phyloP scores from a whole-genome alignment of 2,888 invertebrate species.

The Biston betularia region DNA sequence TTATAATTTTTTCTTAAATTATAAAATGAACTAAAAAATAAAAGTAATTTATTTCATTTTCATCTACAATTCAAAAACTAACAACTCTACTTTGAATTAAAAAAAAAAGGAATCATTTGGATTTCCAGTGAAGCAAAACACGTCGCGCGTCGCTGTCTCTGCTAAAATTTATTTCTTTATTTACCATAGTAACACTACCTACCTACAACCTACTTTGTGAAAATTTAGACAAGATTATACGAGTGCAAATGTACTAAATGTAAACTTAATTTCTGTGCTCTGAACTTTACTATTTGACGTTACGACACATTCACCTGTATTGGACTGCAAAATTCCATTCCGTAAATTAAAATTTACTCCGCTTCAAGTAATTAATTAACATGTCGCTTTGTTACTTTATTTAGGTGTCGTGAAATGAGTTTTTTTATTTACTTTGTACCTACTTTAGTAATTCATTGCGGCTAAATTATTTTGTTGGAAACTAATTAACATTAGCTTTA shows the following conservation, averaged over 20 bases:
- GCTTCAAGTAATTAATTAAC: conserved; percentile 34
- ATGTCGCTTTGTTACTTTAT: conserved; percentile 28
- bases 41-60: too few species aligned
- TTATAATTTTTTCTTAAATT: too few species aligned
- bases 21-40: too few species aligned
- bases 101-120: too few species aligned
- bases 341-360: conserved; percentile 31
- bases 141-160: too few species aligned
- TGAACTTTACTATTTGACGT: conserved; percentile 4
- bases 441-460: conserved; percentile 10
- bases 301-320: conserved; percentile 16
- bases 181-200: too few species aligned
- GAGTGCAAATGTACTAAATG: too few species aligned
- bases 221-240: not conserved
- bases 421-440: conserved; percentile 27
- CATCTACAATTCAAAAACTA: too few species aligned
- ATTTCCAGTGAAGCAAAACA: too few species aligned
- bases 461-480: conserved; percentile 14
- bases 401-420: conserved; percentile 20
- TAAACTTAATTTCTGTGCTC: not conserved
- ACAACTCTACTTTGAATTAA: too few species aligned
- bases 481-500: conserved; percentile 13
- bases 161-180: too few species aligned
- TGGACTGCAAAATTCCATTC: conserved; percentile 35
- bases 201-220: too few species aligned